Conservation (phyloP, 30 jellyfish, hydroid and myxozoan species). For the Sanderia malayensis region DNA sequence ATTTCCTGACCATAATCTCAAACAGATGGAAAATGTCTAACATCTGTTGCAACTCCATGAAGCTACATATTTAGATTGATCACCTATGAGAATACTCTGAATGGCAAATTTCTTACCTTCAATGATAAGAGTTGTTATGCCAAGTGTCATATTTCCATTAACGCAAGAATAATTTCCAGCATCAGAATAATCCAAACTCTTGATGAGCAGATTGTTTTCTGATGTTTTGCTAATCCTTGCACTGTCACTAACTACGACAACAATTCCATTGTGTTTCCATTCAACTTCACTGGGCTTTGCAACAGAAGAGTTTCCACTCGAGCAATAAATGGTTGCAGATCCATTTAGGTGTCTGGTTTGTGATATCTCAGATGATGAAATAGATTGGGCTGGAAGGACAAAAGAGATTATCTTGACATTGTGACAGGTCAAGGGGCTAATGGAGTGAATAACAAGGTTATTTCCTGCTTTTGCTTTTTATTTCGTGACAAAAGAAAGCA, state of each 20-base stretch:
- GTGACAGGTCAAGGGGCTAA: no score
- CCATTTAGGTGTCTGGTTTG: no score
- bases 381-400: no score
- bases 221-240: slow-evolving; percentile 21
- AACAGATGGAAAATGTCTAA: no score
- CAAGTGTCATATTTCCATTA: background rate
- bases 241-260: slow-evolving; percentile 31
- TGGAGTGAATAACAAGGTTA: no score
- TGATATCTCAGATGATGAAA: no score
- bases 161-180: slow-evolving; percentile 45
- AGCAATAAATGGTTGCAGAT: slow-evolving; percentile 26
- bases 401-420: no score
- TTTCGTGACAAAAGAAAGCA: background rate
- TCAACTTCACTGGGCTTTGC: background rate
- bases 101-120: slow-evolving; percentile 23
- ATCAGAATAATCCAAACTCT: slow-evolving; percentile 23
- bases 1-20: no score
- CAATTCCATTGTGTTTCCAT: slow-evolving; percentile 34
- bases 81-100: no score
- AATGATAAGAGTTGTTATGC: slow-evolving; percentile 13
- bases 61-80: no score
- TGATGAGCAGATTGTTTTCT: slow-evolving; percentile 17
- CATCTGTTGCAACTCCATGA: no score
- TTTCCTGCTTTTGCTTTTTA: background rate
- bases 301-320: slow-evolving; percentile 3